A percentile compares a stretch with the other conserved stretches of the same genome.
phyloP scores from a whole-genome alignment of 2,888 invertebrate genomes.

The Halictus ligatus region DNA sequence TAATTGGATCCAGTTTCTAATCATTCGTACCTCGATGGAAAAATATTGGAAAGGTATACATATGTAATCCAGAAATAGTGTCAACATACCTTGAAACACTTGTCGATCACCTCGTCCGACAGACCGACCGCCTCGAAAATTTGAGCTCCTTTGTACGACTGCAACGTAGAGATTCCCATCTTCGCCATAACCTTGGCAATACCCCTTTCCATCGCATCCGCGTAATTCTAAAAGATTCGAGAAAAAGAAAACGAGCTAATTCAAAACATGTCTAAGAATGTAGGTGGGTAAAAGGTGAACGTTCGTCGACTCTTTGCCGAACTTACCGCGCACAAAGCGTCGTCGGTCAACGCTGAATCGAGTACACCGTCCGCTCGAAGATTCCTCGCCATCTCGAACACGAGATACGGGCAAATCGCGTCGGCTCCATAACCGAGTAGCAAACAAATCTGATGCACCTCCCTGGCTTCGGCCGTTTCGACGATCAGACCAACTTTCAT shows the following conservation, averaged over 20 bases:
- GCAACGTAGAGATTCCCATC: slow-evolving; percentile 99
- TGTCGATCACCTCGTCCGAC: slow-evolving; percentile 95
- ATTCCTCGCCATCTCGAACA: slow-evolving; percentile 95
- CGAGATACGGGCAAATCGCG: slow-evolving; percentile 98
- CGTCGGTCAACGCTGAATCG: slow-evolving; percentile 90
- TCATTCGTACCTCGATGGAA: slow-evolving; percentile 61
- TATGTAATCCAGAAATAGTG: slow-evolving; percentile 81
- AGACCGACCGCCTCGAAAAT: slow-evolving; percentile 99
- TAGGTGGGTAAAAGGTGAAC: neutral
- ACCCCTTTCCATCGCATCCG: slow-evolving; percentile 95
- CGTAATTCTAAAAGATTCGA: slow-evolving; percentile 88
- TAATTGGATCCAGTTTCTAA: slow-evolving; percentile 79
- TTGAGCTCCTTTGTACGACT: slow-evolving; percentile 99
- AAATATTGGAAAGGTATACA: neutral
- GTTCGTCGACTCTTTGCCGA: neutral
- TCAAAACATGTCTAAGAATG: neutral
- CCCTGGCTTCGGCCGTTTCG: slow-evolving; percentile 98
- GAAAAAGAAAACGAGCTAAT: neutral
- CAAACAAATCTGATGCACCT: slow-evolving; percentile 98
- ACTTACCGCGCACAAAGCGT: slow-evolving; percentile 90
- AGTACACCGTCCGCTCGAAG: slow-evolving; percentile 94
- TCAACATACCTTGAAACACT: slow-evolving; percentile 93
- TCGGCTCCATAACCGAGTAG: slow-evolving; percentile 98
- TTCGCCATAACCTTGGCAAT: slow-evolving; percentile 98
- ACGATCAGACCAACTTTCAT: slow-evolving; percentile 98